phyloP scores from a whole-genome alignment of 2,113 vertebrate species.

The Sorex fumeus region DNA sequence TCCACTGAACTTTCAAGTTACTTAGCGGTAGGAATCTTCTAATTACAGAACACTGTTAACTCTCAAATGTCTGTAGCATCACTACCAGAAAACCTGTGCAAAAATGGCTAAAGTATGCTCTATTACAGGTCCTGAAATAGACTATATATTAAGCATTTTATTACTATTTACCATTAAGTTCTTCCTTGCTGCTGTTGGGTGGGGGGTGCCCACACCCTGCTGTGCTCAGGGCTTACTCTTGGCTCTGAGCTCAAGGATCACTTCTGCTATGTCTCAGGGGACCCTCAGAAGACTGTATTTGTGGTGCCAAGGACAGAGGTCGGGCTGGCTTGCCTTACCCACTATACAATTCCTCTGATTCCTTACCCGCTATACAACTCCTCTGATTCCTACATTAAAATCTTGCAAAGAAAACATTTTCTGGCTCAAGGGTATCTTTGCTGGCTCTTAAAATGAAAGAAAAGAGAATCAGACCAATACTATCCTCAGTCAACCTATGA shows the following conservation, averaged over 20 bases:
- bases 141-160: background rate
- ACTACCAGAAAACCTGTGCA: slow-evolving; percentile 30
- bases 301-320: no score
- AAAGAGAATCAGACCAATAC: background rate
- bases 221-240: no score
- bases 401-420: slow-evolving; percentile 2
- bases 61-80: background rate
- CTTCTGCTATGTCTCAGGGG: no score
- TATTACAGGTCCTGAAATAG: slow-evolving; percentile 1
- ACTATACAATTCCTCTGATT: no score
- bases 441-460: background rate
- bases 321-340: no score
- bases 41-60: slow-evolving; percentile 20
- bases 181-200: no score
- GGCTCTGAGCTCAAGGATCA: no score
- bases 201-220: no score
- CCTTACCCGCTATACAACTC: no score
- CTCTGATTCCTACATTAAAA: background rate
- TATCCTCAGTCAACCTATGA: background rate
- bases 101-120: slow-evolving; percentile 14
- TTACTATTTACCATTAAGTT: background rate
- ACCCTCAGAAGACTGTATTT: no score
- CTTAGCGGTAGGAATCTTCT: background rate
- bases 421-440: slow-evolving; percentile 23
- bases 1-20: slow-evolving; percentile 15